Evolutionary conservation across 2,888 invertebrate species (phyloP).

Genomic region (Ametastegia equiseti): DNA sequence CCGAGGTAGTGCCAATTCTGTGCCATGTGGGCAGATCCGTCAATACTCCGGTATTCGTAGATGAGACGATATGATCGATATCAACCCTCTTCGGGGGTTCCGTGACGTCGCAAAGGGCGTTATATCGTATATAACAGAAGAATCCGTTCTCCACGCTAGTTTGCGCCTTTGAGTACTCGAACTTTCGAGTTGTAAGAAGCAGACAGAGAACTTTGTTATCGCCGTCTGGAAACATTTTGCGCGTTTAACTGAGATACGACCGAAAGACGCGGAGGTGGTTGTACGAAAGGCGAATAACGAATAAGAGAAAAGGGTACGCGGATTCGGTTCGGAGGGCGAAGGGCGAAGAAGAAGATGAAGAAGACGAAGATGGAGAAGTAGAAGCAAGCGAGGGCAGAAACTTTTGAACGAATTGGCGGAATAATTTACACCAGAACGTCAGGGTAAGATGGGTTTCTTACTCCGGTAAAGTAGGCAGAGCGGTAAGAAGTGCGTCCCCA

Average conservation of each 20-base stretch:
- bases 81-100: neutral
- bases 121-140: slow-evolving; percentile 1
- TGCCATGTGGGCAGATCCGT: no score
- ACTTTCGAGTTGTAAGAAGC: slow-evolving; percentile 30
- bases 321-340: slow-evolving; percentile 58
- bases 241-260: slow-evolving; percentile 9
- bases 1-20: no score
- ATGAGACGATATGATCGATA: no score
- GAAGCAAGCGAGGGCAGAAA: slow-evolving; percentile 43
- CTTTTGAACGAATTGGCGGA: slow-evolving; percentile 52
- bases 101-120: neutral
- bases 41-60: no score
- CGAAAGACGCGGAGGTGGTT: slow-evolving; percentile 37
- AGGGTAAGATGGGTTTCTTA: neutral
- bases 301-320: slow-evolving; percentile 50
- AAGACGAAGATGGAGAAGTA: no score
- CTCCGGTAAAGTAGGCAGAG: neutral
- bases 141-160: slow-evolving; percentile 24
- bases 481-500: slow-evolving; percentile 38
- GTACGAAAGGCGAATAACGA: slow-evolving; percentile 51
- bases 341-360: no score
- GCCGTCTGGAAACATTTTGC: slow-evolving; percentile 35
- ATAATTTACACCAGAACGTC: slow-evolving; percentile 51
- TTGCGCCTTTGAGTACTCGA: slow-evolving; percentile 23
- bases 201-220: slow-evolving; percentile 41